Evolutionary conservation across 2,888 invertebrate genomes (phyloP).

Genomic region (Torymus auratus): DNA sequence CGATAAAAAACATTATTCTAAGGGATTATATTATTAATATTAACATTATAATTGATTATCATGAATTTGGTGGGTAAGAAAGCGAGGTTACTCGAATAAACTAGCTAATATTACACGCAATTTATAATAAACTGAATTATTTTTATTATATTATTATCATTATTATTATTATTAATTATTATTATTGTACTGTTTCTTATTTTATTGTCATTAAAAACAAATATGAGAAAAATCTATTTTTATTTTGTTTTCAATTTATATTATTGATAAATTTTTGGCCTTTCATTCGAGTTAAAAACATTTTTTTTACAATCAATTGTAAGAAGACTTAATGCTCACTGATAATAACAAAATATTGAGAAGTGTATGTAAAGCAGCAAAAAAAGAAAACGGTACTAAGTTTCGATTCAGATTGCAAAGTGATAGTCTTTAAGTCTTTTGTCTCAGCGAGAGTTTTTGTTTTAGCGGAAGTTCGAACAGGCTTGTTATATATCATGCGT

Average conservation of each 20-base stretch:
- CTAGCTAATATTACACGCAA: conserved; percentile 72
- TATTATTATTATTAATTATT: conserved; percentile 66
- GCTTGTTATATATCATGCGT: conserved; percentile 59
- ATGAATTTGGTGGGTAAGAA: conserved; percentile 71
- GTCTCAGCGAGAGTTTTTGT: conserved; percentile 56
- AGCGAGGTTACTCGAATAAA: conserved; percentile 64
- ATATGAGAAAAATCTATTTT: conserved; percentile 62
- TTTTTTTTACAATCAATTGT: conserved; percentile 49
- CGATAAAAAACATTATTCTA: conserved; percentile 67
- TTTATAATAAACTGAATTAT: conserved; percentile 68
- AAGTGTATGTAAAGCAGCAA: conserved; percentile 36
- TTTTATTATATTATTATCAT: conserved; percentile 60
- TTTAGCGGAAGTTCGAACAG: conserved; percentile 55
- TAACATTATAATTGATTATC: conserved; percentile 70
- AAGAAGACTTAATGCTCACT: conserved; percentile 53
- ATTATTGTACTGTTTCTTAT: conserved; percentile 76
- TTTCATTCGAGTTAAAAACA: conserved; percentile 46
- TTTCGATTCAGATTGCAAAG: conserved; percentile 59
- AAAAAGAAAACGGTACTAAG: conserved; percentile 60
- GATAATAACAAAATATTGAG: conserved; percentile 42
- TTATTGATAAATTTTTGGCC: conserved; percentile 46
- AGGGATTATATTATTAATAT: conserved; percentile 70
- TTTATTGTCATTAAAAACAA: conserved; percentile 76
- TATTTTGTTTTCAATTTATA: conserved; percentile 58
- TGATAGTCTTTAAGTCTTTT: conserved; percentile 53